Evolutionary conservation across 2,113 vertebrate genomes (phyloP).

Genomic region (Engystomops pustulosus): DNA sequence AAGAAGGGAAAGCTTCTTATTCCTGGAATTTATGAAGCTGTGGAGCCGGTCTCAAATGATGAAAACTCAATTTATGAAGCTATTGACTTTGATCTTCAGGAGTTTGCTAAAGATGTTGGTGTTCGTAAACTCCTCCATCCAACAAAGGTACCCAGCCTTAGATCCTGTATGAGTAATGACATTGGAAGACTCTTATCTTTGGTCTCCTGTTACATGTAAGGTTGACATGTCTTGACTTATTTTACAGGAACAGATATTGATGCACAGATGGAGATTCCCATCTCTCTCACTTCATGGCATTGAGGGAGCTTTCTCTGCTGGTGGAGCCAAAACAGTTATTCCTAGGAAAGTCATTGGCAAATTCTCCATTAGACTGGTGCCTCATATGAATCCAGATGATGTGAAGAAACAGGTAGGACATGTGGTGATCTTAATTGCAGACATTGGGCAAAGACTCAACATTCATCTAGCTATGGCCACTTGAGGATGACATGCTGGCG

Average conservation of each 20-base stretch:
- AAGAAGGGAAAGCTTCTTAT: slow-evolving; percentile 83
- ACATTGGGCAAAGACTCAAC: neutral
- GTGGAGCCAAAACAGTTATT: slow-evolving; percentile 92
- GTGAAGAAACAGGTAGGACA: slow-evolving; percentile 82
- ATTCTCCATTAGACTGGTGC: slow-evolving; percentile 94
- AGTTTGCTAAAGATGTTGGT: slow-evolving; percentile 88
- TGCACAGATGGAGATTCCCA: slow-evolving; percentile 95
- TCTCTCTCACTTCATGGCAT: slow-evolving; percentile 98
- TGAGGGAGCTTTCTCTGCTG: slow-evolving; percentile 90
- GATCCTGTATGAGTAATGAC: neutral
- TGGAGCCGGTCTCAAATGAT: slow-evolving; percentile 82
- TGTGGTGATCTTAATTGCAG: too few species aligned
- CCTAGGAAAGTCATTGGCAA: slow-evolving; percentile 94
- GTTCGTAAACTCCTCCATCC: slow-evolving; percentile 76
- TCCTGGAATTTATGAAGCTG: slow-evolving; percentile 81
- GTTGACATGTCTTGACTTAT: neutral
- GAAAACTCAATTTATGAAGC: slow-evolving; percentile 84
- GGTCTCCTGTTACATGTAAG: too few species aligned
- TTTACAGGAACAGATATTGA: slow-evolving; percentile 84
- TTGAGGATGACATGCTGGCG: too few species aligned
- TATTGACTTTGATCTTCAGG: slow-evolving; percentile 91
- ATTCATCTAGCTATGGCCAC: too few species aligned
- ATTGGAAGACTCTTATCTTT: too few species aligned
- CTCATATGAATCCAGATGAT: slow-evolving; percentile 88
- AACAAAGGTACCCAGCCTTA: slow-evolving; percentile 75